Percentiles rank a stretch among this genome's conserved stretches.
Evolutionary conservation across 2,888 invertebrate species (phyloP).

Genomic region (Trichogramma dendrolimi): DNA sequence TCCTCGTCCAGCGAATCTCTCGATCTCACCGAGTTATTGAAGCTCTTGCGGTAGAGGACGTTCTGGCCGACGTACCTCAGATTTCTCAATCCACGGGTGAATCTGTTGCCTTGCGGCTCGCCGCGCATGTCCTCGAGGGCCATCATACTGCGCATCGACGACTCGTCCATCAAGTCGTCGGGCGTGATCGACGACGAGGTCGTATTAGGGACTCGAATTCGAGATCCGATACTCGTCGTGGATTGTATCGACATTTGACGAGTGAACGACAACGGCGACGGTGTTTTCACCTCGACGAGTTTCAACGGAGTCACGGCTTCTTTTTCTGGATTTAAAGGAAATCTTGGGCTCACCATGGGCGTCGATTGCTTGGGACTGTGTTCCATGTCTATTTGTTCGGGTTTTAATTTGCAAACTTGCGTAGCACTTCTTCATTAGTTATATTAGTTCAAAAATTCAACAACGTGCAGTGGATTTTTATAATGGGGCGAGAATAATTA

Average conservation of each 20-base stretch:
- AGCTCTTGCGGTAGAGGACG: conserved; percentile 58
- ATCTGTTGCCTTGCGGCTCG: conserved; percentile 52
- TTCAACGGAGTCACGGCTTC: conserved; percentile 28
- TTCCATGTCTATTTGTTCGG: background rate
- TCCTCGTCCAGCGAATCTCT: conserved; percentile 55
- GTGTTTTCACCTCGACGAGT: conserved; percentile 31
- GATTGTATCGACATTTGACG: conserved; percentile 29
- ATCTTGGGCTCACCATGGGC: conserved; percentile 32
- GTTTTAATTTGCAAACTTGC: no score
- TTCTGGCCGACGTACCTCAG: conserved; percentile 61
- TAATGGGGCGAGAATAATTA: no score
- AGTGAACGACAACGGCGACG: conserved; percentile 20
- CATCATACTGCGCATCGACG: conserved; percentile 46
- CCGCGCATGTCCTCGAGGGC: conserved; percentile 62
- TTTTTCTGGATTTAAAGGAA: conserved; percentile 35
- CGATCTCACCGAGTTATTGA: conserved; percentile 45
- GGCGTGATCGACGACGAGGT: conserved; percentile 18
- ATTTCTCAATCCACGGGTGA: conserved; percentile 61
- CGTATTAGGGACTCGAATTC: conserved; percentile 18
- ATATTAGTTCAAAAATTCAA: no score
- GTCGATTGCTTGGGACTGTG: conserved; percentile 31
- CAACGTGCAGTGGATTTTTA: no score
- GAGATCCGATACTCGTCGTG: conserved; percentile 16
- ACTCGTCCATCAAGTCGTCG: conserved; percentile 48
- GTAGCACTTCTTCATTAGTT: no score